Conservation (phyloP, 1,140 invertebrate genomes). For the Scaptomyza graminum region DNA sequence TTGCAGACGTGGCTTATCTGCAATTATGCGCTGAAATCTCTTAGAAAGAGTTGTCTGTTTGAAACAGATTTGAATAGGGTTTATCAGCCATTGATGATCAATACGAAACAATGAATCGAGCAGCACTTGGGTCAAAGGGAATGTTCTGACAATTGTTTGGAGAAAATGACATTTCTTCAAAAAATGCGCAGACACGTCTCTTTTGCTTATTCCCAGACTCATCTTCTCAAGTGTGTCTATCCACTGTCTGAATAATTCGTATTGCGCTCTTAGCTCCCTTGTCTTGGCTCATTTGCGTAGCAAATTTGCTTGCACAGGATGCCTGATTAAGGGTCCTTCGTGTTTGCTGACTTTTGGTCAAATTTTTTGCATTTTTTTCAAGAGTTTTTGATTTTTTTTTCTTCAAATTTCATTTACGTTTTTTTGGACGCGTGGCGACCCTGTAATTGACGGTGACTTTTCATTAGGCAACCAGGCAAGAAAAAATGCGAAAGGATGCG, state of each 20-base stretch:
- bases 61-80: constrained; percentile 13
- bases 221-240: constrained; percentile 31
- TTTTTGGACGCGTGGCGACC: constrained; percentile 62
- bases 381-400: constrained; percentile 37
- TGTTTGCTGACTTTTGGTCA: constrained; percentile 67
- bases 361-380: constrained; percentile 46
- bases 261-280: constrained; percentile 1
- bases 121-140: constrained; percentile 2
- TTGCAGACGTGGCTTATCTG: constrained; percentile 50
- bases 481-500: constrained; percentile 56
- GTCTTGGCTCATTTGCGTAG: constrained; percentile 42
- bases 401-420: constrained; percentile 49
- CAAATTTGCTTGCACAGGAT: constrained; percentile 65
- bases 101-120: constrained; percentile 22
- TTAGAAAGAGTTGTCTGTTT: constrained; percentile 48
- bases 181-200: constrained; percentile 57
- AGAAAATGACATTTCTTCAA: neutral
- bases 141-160: constrained; percentile 1
- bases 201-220: constrained; percentile 1
- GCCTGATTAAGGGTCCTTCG: constrained; percentile 41
- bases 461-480: constrained; percentile 65
- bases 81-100: constrained; percentile 26
- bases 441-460: constrained; percentile 74
- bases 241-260: constrained; percentile 36
- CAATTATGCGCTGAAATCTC: constrained; percentile 31